These are phyloP conservation scores for Alca torda DNA, from an alignment of 2,797 vertebrate species.

Conservation along the genomic window DNA sequence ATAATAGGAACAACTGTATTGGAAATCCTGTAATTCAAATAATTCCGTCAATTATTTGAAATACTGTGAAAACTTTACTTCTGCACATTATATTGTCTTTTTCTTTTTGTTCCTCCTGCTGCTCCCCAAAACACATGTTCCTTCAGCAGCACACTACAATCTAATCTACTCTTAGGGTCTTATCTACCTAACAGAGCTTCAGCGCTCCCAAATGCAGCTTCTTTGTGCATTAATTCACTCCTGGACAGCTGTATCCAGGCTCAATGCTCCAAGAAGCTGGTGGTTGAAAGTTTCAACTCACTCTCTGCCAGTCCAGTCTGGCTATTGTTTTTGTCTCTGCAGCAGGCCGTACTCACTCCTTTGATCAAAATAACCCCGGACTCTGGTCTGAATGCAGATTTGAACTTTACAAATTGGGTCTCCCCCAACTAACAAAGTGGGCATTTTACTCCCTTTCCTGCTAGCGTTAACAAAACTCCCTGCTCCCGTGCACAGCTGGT, in stretches of 20 bases:
- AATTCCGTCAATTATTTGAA: not conserved
- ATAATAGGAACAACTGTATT: not conserved
- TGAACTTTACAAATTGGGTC: constrained; percentile 29
- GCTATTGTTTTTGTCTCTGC: not conserved
- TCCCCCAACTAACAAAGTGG: not conserved
- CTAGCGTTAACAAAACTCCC: not conserved
- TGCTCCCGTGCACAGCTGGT: constrained; percentile 26
- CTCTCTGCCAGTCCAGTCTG: not conserved
- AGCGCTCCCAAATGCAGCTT: not conserved
- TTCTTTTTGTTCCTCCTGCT: not conserved
- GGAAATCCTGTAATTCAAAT: not conserved
- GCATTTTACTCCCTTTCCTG: constrained; percentile 32
- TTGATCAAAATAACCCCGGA: constrained; percentile 17
- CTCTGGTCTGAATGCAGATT: not conserved
- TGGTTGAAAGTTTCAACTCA: not conserved
- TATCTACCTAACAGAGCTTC: not conserved
- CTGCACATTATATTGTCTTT: not conserved
- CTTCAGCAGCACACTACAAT: not conserved
- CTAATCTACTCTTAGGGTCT: not conserved
- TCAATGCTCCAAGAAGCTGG: not conserved
- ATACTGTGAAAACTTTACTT: not conserved
- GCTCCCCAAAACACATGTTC: not conserved
- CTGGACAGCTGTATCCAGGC: not conserved
- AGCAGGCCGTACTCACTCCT: not conserved
- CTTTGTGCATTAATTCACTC: not conserved